Evolutionary conservation across 2,888 invertebrate species (phyloP).

Genomic region (Poecilus cupreus): DNA sequence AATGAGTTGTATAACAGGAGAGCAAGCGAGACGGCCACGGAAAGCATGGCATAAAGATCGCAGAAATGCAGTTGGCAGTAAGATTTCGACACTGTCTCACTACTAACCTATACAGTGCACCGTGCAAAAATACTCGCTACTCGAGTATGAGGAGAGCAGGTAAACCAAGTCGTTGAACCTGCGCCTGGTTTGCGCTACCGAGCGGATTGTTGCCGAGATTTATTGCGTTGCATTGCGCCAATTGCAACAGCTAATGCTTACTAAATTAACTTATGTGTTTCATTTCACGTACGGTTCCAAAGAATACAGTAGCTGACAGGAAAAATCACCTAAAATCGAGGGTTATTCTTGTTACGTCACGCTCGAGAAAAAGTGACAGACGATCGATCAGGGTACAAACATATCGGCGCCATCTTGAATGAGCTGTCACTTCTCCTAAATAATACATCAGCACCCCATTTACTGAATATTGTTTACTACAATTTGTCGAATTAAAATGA

Average conservation of each 20-base stretch:
- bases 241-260: background rate
- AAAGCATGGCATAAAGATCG: conserved; percentile 32
- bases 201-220: conserved; percentile 5
- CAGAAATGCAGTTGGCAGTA: conserved; percentile 35
- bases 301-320: too few species aligned
- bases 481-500: too few species aligned
- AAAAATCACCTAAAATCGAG: too few species aligned
- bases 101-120: conserved; percentile 36
- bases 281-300: background rate
- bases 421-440: too few species aligned
- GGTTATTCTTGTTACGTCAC: too few species aligned
- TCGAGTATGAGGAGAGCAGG: conserved; percentile 33
- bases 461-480: too few species aligned
- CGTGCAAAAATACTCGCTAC: conserved; percentile 23
- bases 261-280: background rate
- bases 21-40: conserved; percentile 27
- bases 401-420: too few species aligned
- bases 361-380: too few species aligned
- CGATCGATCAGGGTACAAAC: too few species aligned
- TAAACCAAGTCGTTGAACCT: conserved; percentile 33
- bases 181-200: conserved; percentile 13
- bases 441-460: too few species aligned
- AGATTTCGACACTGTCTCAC: conserved; percentile 32
- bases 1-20: background rate
- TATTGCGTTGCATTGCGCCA: conserved; percentile 9